phyloP scores from a whole-genome alignment of 1,140 invertebrate genomes.

The Heliconius nattereri region DNA sequence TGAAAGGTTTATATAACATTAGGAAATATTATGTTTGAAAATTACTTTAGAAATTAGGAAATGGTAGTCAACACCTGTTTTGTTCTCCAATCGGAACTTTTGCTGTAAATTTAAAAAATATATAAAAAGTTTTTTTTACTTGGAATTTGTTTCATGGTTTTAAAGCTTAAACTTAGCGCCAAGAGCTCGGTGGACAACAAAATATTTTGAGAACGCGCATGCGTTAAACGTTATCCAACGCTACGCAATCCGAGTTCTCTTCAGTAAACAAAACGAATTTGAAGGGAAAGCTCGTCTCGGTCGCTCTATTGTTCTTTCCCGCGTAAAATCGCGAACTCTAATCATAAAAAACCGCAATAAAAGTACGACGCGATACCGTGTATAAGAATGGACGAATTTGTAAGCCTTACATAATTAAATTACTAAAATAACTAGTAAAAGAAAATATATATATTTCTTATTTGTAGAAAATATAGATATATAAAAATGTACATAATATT shows the following conservation, averaged over 20 bases:
- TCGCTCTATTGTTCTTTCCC: neutral
- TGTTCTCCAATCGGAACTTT: no score
- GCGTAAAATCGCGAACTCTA: conserved; percentile 6
- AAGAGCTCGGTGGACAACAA: neutral
- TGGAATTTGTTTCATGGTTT: neutral
- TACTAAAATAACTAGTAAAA: neutral
- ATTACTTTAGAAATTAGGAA: no score
- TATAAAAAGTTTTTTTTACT: no score
- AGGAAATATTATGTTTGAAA: no score
- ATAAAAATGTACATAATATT: no score
- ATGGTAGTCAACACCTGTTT: no score
- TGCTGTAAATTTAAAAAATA: no score
- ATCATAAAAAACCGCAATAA: neutral
- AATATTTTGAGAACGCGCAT: conserved; percentile 5
- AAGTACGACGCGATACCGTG: neutral
- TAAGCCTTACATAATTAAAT: neutral
- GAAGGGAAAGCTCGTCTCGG: conserved; percentile 14
- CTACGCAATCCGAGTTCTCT: neutral
- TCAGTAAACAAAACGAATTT: conserved; percentile 19
- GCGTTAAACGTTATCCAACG: conserved; percentile 9
- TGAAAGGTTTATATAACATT: no score
- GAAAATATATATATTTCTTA: no score
- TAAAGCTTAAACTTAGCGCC: neutral
- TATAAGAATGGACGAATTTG: neutral
- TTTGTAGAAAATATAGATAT: no score